Conservation (phyloP, 1,140 invertebrate genomes). For the Drosophila ercepeae region DNA sequence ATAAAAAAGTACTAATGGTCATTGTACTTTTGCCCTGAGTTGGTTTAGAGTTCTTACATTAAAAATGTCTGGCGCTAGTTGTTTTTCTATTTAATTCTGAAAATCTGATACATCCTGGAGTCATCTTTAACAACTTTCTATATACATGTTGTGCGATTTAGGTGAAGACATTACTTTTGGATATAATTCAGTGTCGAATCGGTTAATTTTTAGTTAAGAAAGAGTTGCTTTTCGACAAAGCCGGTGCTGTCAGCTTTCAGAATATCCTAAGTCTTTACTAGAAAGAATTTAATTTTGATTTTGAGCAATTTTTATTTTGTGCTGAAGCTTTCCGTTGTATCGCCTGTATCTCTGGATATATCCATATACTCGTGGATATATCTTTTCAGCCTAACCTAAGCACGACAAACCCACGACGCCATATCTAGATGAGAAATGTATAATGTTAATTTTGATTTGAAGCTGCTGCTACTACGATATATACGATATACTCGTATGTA, state of each 20-base stretch:
- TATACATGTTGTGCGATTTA: constrained; percentile 36
- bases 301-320: constrained; percentile 74
- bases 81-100: constrained; percentile 1
- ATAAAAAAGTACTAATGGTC: constrained; percentile 77
- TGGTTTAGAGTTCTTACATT: constrained; percentile 47
- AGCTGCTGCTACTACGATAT: constrained; percentile 47
- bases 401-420: constrained; percentile 27
- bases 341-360: background rate
- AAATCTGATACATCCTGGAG: constrained; percentile 21
- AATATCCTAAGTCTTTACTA: no score
- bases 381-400: constrained; percentile 35
- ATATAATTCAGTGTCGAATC: constrained; percentile 15
- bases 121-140: constrained; percentile 40
- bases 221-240: constrained; percentile 8
- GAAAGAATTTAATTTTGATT: constrained; percentile 49
- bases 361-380: constrained; percentile 3
- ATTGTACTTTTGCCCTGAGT: constrained; percentile 84
- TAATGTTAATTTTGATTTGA: constrained; percentile 60
- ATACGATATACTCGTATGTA: no score
- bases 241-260: constrained; percentile 7
- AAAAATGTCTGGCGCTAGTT: constrained; percentile 62
- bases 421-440: constrained; percentile 56
- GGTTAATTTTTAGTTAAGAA: constrained; percentile 11
- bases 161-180: constrained; percentile 34
- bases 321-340: constrained; percentile 55